Conservation (phyloP, 2,113 vertebrate species). For the Ellobius talpinus region DNA sequence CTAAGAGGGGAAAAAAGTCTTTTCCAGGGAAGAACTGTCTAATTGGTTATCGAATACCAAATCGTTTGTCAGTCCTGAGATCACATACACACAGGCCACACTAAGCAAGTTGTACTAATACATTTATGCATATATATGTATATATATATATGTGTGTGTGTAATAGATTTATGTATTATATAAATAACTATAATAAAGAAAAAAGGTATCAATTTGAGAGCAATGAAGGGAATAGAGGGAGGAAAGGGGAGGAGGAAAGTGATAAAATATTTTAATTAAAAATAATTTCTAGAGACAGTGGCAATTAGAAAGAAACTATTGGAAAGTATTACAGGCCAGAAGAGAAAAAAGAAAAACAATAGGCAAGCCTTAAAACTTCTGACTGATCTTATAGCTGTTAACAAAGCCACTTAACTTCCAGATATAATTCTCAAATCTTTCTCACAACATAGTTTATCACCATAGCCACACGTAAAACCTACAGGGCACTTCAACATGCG, state of each 20-base stretch:
- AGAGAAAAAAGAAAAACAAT: neutral
- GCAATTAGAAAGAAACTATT: neutral
- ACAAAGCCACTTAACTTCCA: conserved; percentile 23
- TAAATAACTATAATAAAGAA: neutral
- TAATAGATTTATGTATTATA: neutral
- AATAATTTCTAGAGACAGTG: neutral
- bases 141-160: neutral
- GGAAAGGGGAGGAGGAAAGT: neutral
- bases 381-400: neutral
- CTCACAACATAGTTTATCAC: neutral
- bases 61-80: neutral
- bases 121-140: neutral
- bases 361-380: neutral
- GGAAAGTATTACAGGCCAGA: neutral
- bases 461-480: neutral
- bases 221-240: neutral
- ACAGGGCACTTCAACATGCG: neutral
- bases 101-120: neutral
- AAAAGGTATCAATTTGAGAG: neutral
- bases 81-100: neutral
- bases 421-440: conserved; percentile 19
- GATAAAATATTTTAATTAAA: neutral
- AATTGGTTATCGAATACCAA: neutral
- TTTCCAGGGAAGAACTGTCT: neutral
- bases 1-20: neutral